A percentile compares a stretch with the other conserved stretches of the same genome.
phyloP scores from a whole-genome alignment of 2,797 vertebrate genomes.

The Lagocephalus sceleratus region DNA sequence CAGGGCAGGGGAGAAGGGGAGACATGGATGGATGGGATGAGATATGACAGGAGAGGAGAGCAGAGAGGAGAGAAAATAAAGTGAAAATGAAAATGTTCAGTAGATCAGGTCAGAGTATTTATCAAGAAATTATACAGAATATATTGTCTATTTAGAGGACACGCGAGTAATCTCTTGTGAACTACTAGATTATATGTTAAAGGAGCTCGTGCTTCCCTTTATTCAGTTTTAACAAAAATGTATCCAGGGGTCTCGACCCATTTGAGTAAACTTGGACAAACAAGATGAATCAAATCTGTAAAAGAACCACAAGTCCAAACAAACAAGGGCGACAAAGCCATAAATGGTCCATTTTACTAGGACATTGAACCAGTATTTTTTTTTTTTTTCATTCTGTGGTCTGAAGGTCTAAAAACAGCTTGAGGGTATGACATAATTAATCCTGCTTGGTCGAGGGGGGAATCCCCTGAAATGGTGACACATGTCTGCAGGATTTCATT shows the following conservation, averaged over 20 bases:
- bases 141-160: too few species aligned
- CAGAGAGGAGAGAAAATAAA: too few species aligned
- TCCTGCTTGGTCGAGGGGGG: slow-evolving; percentile 44
- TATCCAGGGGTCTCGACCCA: not conserved
- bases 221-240: too few species aligned
- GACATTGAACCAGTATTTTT: slow-evolving; percentile 17
- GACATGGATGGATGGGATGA: too few species aligned
- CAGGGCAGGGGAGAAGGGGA: too few species aligned
- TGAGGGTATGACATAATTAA: slow-evolving; percentile 46
- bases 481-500: slow-evolving; percentile 34
- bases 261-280: slow-evolving; percentile 11
- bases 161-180: too few species aligned
- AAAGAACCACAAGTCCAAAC: slow-evolving; percentile 14
- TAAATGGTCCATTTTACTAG: slow-evolving; percentile 23
- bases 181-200: too few species aligned
- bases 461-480: slow-evolving; percentile 55
- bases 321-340: slow-evolving; percentile 21
- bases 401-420: slow-evolving; percentile 38
- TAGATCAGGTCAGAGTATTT: too few species aligned
- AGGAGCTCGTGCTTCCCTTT: too few species aligned
- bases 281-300: not conserved
- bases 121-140: too few species aligned
- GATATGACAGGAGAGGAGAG: too few species aligned
- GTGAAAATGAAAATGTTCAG: too few species aligned
- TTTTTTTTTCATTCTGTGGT: slow-evolving; percentile 50